These are phyloP conservation scores for Pachydiplax longipennis DNA, from an alignment of 2,888 invertebrate genomes.

Conservation along the genomic window DNA sequence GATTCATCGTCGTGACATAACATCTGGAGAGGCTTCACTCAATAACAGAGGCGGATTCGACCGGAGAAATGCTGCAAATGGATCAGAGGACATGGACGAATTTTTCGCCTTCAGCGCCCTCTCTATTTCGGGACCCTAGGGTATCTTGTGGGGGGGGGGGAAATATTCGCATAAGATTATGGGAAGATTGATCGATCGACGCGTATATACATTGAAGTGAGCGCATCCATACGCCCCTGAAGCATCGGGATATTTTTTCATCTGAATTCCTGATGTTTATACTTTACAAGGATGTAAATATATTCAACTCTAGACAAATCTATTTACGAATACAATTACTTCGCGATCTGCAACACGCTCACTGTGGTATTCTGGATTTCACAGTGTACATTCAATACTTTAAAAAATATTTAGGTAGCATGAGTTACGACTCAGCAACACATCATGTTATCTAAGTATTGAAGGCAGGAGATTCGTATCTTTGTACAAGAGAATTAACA, in stretches of 20 bases:
- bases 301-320: too few species aligned
- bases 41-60: neutral
- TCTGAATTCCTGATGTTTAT: neutral
- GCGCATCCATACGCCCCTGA: neutral
- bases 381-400: too few species aligned
- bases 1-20: neutral
- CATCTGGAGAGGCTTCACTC: neutral
- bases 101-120: neutral
- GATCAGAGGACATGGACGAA: neutral
- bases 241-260: neutral
- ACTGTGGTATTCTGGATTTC: too few species aligned
- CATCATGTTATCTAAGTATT: too few species aligned
- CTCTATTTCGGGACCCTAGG: neutral
- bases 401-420: too few species aligned
- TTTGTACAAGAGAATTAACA: too few species aligned
- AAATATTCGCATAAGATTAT: neutral
- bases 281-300: too few species aligned
- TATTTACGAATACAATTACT: too few species aligned
- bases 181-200: neutral
- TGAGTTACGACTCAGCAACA: too few species aligned
- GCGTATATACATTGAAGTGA: neutral
- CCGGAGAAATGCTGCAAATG: neutral
- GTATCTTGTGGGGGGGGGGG: neutral
- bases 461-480: too few species aligned
- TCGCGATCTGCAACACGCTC: too few species aligned